These are phyloP conservation scores for Nibea coibor DNA, from an alignment of 2,113 vertebrate genomes.

Conservation along the genomic window DNA sequence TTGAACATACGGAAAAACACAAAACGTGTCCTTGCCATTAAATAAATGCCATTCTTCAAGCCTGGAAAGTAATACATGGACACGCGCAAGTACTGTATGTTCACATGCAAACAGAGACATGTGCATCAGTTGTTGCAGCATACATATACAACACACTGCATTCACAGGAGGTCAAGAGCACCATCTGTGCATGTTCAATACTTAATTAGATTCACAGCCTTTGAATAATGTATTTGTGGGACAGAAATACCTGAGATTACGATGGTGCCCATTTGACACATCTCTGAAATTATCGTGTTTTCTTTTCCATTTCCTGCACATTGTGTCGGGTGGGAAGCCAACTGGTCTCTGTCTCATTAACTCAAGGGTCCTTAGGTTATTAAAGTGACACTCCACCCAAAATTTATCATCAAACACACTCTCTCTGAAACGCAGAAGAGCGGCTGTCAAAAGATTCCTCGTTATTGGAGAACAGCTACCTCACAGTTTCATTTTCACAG, in stretches of 20 bases:
- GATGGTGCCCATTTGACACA: slow-evolving; percentile 30
- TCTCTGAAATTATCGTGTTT: slow-evolving; percentile 27
- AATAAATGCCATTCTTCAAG: neutral
- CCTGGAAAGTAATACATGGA: neutral
- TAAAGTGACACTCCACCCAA: slow-evolving; percentile 15
- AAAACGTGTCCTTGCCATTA: slow-evolving; percentile 10
- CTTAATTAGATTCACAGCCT: slow-evolving; percentile 80
- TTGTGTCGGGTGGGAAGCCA: slow-evolving; percentile 7
- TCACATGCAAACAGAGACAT: slow-evolving; percentile 52
- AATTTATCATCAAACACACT: neutral
- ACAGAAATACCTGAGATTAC: slow-evolving; percentile 73
- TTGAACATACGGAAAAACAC: neutral
- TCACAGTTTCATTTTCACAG: neutral
- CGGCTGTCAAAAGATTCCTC: neutral
- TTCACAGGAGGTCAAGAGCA: slow-evolving; percentile 75
- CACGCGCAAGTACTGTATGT: slow-evolving; percentile 3
- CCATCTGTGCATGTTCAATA: slow-evolving; percentile 84
- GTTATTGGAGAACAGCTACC: neutral
- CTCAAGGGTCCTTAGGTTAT: slow-evolving; percentile 5
- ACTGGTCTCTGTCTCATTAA: slow-evolving; percentile 32
- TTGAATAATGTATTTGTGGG: slow-evolving; percentile 77
- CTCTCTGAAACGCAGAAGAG: neutral
- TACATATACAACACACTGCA: slow-evolving; percentile 48
- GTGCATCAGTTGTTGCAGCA: slow-evolving; percentile 47
- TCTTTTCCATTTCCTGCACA: neutral